These are phyloP conservation scores for Apamea sordens DNA, from an alignment of 2,888 invertebrate species.

Conservation along the genomic window DNA sequence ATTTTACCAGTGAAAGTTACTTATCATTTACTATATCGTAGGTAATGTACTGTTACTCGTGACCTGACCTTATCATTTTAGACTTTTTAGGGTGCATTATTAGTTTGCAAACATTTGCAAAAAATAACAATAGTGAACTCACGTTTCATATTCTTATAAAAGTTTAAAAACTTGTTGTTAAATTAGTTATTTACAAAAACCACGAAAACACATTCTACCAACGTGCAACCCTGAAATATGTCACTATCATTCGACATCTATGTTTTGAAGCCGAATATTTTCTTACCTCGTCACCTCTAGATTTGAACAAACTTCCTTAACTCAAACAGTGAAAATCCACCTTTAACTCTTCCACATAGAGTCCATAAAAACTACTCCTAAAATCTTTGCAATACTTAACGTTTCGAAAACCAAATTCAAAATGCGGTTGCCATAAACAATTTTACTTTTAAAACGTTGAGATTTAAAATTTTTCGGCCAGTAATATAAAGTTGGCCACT, in stretches of 20 bases:
- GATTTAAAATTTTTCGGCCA: constrained; percentile 29
- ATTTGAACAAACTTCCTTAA: constrained; percentile 61
- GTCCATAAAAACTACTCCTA: constrained; percentile 28
- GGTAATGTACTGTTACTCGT: not conserved
- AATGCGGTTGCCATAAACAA: constrained; percentile 46
- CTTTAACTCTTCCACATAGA: constrained; percentile 63
- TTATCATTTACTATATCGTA: not conserved
- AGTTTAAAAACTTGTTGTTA: constrained; percentile 30
- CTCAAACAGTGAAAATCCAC: constrained; percentile 60
- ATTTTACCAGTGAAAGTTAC: not conserved
- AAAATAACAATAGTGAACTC: not conserved
- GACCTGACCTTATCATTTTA: too few relatives aligned
- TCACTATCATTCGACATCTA: constrained; percentile 87
- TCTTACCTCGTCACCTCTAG: constrained; percentile 87
- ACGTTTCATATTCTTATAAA: constrained; percentile 5
- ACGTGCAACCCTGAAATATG: constrained; percentile 79
- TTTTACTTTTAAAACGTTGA: constrained; percentile 60
- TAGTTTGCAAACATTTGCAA: too few relatives aligned
- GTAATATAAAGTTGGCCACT: constrained; percentile 56
- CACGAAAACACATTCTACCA: constrained; percentile 23
- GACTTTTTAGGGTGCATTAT: too few relatives aligned
- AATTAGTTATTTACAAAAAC: not conserved
- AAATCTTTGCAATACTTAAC: constrained; percentile 57
- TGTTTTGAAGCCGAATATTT: constrained; percentile 87
- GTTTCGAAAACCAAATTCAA: constrained; percentile 61